Evolutionary conservation across 2,797 vertebrate species (phyloP).

Genomic region (Myotis findleyi): DNA sequence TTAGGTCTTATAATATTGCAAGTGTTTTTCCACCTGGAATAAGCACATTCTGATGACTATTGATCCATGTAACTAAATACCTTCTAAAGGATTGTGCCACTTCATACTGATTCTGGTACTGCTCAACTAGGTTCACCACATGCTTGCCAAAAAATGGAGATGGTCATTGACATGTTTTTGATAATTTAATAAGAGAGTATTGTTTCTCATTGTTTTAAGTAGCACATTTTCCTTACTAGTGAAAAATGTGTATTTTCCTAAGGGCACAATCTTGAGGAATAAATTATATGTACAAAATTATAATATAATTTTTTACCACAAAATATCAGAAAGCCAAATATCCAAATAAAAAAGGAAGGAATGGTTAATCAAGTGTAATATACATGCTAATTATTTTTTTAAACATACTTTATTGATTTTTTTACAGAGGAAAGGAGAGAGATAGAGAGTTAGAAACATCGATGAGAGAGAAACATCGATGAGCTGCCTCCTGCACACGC

Average conservation of each 20-base stretch:
- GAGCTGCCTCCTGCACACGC: too few relatives aligned
- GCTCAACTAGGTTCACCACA: neutral
- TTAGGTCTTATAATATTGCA: neutral
- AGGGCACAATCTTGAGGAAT: constrained; percentile 44
- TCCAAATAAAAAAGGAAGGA: neutral
- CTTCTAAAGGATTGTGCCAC: neutral
- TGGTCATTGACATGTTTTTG: neutral
- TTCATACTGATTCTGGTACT: neutral
- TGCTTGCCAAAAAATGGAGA: neutral
- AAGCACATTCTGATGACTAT: neutral
- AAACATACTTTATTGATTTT: too few relatives aligned
- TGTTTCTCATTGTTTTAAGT: neutral
- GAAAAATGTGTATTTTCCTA: neutral
- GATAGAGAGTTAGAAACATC: too few relatives aligned
- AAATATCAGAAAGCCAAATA: constrained; percentile 37
- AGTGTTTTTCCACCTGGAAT: neutral
- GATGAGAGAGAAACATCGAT: too few relatives aligned
- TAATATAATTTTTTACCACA: constrained; percentile 1
- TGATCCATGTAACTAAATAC: neutral
- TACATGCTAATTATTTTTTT: neutral
- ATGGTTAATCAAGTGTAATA: neutral
- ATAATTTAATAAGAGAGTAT: neutral
- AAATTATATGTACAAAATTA: neutral
- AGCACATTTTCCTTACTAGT: neutral
- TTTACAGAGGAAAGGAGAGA: too few relatives aligned